Evolutionary conservation across 2,113 vertebrate species (phyloP).

Genomic region (Romanogobio albipinnatus): DNA sequence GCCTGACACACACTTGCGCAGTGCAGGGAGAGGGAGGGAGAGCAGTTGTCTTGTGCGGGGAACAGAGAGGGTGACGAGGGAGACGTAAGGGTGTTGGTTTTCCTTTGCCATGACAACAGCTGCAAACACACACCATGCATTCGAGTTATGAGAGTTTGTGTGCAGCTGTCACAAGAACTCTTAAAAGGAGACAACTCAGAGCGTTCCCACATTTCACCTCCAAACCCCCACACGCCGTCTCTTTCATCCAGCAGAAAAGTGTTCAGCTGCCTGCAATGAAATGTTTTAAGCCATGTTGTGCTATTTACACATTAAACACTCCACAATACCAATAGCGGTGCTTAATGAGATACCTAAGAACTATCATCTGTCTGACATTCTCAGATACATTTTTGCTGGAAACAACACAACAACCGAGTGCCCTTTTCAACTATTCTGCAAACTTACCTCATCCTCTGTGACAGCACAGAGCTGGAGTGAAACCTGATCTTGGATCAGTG

Average conservation of each 20-base stretch:
- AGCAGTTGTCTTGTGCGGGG: constrained; percentile 57
- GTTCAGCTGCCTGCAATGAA: background rate
- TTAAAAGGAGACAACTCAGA: constrained; percentile 43
- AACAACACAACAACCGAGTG: background rate
- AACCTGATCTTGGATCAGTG: constrained; percentile 8
- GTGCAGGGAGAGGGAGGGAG: constrained; percentile 44
- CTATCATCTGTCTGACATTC: background rate
- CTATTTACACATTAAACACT: background rate
- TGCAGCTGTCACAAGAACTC: constrained; percentile 68
- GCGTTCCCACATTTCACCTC: constrained; percentile 18
- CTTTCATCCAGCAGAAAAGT: background rate
- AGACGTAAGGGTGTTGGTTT: constrained; percentile 67
- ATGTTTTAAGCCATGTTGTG: background rate
- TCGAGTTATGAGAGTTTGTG: constrained; percentile 38
- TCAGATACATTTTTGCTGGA: background rate
- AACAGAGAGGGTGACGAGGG: constrained; percentile 49
- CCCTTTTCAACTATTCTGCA: background rate
- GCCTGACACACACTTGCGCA: constrained; percentile 40
- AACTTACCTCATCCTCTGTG: background rate
- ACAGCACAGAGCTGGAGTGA: background rate
- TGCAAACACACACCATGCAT: constrained; percentile 61
- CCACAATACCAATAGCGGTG: background rate
- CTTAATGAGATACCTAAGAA: background rate
- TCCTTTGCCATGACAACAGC: constrained; percentile 70
- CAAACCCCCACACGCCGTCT: background rate